Conservation (phyloP, 2,797 vertebrate genomes). For the Coregonus sp. region DNA sequence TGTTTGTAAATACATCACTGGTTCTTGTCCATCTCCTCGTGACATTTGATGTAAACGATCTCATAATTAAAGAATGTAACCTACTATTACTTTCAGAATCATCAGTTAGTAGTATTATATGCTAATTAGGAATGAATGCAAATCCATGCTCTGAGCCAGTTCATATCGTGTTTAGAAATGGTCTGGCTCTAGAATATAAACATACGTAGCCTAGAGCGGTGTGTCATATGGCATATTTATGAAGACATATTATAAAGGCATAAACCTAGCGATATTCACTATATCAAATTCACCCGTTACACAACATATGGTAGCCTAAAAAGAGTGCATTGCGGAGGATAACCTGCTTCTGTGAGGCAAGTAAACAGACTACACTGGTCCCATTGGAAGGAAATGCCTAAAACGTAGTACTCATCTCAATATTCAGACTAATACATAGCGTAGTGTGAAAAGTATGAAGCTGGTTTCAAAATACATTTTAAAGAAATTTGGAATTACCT, state of each 20-base stretch:
- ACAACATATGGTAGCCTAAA: not conserved
- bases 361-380: not conserved
- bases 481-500: constrained; percentile 71
- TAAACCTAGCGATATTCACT: not conserved
- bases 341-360: not conserved
- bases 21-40: too few relatives aligned
- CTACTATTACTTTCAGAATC: not conserved
- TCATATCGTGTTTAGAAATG: not conserved
- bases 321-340: not conserved
- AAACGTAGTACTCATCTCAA: too few relatives aligned
- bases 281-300: not conserved
- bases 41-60: too few relatives aligned
- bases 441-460: not conserved
- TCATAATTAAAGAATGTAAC: too few relatives aligned
- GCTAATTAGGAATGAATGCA: too few relatives aligned
- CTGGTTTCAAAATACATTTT: not conserved
- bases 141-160: too few relatives aligned
- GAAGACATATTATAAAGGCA: not conserved
- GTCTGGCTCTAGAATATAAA: not conserved
- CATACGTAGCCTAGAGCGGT: not conserved
- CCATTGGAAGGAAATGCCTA: not conserved
- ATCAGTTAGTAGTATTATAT: not conserved
- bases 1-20: not conserved
- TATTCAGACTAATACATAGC: not conserved
- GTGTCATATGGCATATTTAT: not conserved